A percentile compares a stretch with the other conserved stretches of the same genome.
phyloP scores from a whole-genome alignment of 2,113 vertebrate genomes.

The Sminthopsis crassicaudata region DNA sequence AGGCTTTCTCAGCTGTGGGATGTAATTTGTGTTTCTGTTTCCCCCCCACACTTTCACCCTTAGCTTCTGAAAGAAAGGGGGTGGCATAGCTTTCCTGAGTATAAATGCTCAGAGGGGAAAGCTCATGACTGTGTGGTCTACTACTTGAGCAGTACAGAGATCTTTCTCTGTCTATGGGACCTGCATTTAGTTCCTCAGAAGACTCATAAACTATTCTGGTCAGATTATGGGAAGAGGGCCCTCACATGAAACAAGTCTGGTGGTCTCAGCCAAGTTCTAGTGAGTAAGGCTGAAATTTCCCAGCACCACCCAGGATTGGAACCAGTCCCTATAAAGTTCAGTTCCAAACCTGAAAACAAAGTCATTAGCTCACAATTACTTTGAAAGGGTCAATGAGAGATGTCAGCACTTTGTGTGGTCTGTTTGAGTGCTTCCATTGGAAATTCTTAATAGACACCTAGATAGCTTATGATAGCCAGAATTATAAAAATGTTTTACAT shows the following conservation, averaged over 20 bases:
- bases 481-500: not conserved
- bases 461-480: slow-evolving; percentile 35
- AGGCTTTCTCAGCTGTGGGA: slow-evolving; percentile 83
- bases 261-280: slow-evolving; percentile 83
- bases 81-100: slow-evolving; percentile 62
- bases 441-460: slow-evolving; percentile 62
- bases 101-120: slow-evolving; percentile 65
- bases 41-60: slow-evolving; percentile 76
- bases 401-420: slow-evolving; percentile 84
- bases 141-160: slow-evolving; percentile 58
- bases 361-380: slow-evolving; percentile 78
- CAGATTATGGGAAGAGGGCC: slow-evolving; percentile 84
- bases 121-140: slow-evolving; percentile 84
- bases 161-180: slow-evolving; percentile 80
- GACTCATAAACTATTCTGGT: slow-evolving; percentile 82
- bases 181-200: slow-evolving; percentile 78
- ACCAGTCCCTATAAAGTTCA: slow-evolving; percentile 79
- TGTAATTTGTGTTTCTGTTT: slow-evolving; percentile 74
- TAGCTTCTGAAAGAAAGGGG: slow-evolving; percentile 75
- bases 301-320: slow-evolving; percentile 84
- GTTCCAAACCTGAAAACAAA: slow-evolving; percentile 84
- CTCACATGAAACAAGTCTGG: slow-evolving; percentile 86
- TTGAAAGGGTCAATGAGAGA: slow-evolving; percentile 77
- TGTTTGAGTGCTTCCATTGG: slow-evolving; percentile 24
- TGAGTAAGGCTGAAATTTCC: slow-evolving; percentile 73